These are phyloP conservation scores for Rynchops niger DNA, from an alignment of 2,113 vertebrate species.

Conservation along the genomic window DNA sequence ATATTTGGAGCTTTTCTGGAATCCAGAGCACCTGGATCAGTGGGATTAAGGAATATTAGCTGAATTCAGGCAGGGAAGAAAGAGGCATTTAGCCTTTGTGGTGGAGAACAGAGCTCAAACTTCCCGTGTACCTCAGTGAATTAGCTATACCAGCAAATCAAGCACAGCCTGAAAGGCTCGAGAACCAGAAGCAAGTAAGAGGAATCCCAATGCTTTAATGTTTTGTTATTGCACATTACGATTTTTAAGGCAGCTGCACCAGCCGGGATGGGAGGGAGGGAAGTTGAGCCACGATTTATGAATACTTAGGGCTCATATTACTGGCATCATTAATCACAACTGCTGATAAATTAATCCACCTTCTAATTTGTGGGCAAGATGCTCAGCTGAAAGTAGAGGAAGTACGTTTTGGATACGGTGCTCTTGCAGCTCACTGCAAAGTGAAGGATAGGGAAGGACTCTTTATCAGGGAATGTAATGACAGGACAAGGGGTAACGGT, in stretches of 20 bases:
- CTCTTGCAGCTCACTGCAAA: neutral
- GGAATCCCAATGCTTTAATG: neutral
- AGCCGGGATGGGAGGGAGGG: neutral
- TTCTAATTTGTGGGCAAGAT: conserved; percentile 8
- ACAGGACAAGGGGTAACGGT: too few species aligned
- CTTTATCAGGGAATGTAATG: too few species aligned
- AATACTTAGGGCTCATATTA: neutral
- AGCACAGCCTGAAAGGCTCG: neutral
- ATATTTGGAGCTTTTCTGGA: neutral
- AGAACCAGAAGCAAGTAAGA: neutral
- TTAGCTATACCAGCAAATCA: neutral
- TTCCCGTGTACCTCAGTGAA: neutral
- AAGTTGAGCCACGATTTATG: conserved; percentile 32
- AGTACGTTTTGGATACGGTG: neutral
- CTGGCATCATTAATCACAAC: conserved; percentile 26
- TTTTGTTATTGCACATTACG: neutral
- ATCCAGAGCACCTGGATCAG: neutral
- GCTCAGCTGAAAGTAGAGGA: neutral
- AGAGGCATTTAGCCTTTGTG: neutral
- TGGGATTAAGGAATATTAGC: neutral
- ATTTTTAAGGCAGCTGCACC: conserved; percentile 4
- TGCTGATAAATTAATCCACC: conserved; percentile 37
- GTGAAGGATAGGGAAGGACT: too few species aligned
- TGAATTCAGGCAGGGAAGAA: neutral
- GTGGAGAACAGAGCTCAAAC: neutral